These are phyloP conservation scores for Anas platyrhynchos DNA, from an alignment of 2,113 vertebrate species.

Conservation along the genomic window DNA sequence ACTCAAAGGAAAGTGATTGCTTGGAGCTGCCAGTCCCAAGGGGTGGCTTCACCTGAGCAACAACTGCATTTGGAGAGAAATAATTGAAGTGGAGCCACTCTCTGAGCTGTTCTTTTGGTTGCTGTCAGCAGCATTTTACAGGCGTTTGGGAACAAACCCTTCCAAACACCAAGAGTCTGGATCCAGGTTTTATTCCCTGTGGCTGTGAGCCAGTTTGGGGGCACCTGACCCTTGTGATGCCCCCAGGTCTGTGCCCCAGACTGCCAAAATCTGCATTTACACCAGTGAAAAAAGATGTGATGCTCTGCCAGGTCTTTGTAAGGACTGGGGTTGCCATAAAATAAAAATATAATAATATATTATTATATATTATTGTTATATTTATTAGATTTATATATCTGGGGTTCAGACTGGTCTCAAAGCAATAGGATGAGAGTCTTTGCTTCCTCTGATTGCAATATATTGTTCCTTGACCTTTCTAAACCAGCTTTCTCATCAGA, in stretches of 20 bases:
- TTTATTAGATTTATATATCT: no score
- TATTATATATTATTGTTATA: no score
- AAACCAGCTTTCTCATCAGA: not conserved
- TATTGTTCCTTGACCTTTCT: not conserved
- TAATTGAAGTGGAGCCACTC: not conserved
- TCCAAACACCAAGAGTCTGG: not conserved
- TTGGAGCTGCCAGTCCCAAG: not conserved
- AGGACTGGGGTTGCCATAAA: not conserved
- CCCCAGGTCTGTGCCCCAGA: not conserved
- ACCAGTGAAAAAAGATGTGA: not conserved
- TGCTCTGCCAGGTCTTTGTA: not conserved
- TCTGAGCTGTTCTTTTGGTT: not conserved
- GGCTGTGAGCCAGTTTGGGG: not conserved
- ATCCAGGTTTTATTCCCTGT: not conserved
- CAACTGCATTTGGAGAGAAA: not conserved
- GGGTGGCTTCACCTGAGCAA: fast-evolving
- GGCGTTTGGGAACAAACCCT: not conserved
- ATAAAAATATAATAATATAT: not conserved
- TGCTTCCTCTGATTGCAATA: not conserved
- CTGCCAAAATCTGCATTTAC: not conserved
- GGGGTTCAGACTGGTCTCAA: not conserved
- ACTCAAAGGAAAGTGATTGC: not conserved
- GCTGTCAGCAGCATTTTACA: not conserved
- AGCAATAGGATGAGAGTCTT: not conserved
- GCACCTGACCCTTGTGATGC: not conserved